Evolutionary conservation across 2,888 invertebrate genomes (phyloP).

Genomic region (Drosophila anceps): DNA sequence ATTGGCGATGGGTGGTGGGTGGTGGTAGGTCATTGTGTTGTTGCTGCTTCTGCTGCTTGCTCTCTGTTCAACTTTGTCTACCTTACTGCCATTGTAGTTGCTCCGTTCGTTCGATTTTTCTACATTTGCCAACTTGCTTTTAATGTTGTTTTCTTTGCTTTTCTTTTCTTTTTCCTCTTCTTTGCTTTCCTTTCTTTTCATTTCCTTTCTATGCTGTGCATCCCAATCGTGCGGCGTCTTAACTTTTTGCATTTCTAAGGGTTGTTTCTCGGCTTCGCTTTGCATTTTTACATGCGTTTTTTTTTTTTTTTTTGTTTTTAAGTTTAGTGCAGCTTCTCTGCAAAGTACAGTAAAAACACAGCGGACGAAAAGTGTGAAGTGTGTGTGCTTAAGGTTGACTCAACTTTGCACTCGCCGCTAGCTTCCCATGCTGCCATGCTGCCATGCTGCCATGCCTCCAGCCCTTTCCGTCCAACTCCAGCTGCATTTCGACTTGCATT

Average conservation of each 20-base stretch:
- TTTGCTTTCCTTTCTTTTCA: slow-evolving; percentile 5
- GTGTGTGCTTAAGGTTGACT: slow-evolving; percentile 68
- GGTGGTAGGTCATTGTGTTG: slow-evolving; percentile 1
- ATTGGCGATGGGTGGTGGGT: background rate
- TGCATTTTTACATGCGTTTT: slow-evolving; percentile 15
- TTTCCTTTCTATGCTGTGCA: slow-evolving; percentile 29
- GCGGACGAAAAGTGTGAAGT: slow-evolving; percentile 26
- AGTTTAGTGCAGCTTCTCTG: slow-evolving; percentile 59
- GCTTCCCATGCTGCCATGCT: background rate
- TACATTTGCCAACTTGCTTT: slow-evolving; percentile 39
- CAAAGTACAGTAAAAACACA: slow-evolving; percentile 60
- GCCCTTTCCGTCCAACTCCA: background rate
- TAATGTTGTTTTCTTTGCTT: slow-evolving; percentile 17
- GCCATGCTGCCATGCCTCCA: background rate
- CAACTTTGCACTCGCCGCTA: slow-evolving; percentile 62
- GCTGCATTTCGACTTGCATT: slow-evolving; percentile 1
- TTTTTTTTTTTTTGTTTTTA: slow-evolving; percentile 39
- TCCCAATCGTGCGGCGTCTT: slow-evolving; percentile 29
- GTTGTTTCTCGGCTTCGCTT: slow-evolving; percentile 55
- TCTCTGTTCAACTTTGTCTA: slow-evolving; percentile 24
- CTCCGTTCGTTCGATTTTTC: slow-evolving; percentile 54
- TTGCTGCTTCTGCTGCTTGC: slow-evolving; percentile 7
- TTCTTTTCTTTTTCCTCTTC: background rate
- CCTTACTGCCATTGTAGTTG: slow-evolving; percentile 20
- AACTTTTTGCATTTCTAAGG: slow-evolving; percentile 51